Percentiles rank a stretch among this genome's conserved stretches.
phyloP scores from a whole-genome alignment of 2,888 invertebrate genomes.

The Artemia sp. region DNA sequence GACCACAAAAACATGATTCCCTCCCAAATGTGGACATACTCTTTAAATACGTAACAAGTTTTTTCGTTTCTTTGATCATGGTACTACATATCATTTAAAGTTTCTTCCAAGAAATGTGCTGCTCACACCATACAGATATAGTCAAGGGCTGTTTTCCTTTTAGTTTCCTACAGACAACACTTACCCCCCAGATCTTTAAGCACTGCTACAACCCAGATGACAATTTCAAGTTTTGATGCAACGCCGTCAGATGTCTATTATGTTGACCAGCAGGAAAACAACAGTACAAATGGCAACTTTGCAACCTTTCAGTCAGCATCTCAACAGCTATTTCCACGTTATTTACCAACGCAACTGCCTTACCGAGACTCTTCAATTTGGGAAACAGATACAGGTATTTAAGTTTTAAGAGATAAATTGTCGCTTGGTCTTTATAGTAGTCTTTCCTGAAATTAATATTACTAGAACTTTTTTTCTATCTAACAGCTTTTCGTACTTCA shows the following conservation, averaged over 20 bases:
- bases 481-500: too few relatives aligned
- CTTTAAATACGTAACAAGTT: too few relatives aligned
- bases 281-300: background rate
- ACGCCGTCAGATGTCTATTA: constrained; percentile 1
- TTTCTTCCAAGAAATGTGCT: too few relatives aligned
- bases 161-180: background rate
- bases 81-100: too few relatives aligned
- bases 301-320: background rate
- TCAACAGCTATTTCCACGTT: background rate
- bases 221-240: background rate
- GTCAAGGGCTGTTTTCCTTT: background rate
- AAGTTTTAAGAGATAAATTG: too few relatives aligned
- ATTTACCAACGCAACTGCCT: background rate
- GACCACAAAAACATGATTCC: too few relatives aligned
- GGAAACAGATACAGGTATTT: constrained; percentile 7
- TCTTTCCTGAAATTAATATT: too few relatives aligned
- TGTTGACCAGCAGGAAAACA: background rate
- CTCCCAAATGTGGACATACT: too few relatives aligned
- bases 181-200: background rate
- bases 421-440: too few relatives aligned
- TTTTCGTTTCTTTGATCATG: too few relatives aligned
- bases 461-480: too few relatives aligned
- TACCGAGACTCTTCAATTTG: background rate
- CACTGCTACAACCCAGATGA: constrained; percentile 6
- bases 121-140: too few relatives aligned